Percentiles rank a stretch among this genome's conserved stretches.
Conservation (phyloP, 2,113 vertebrate genomes). For the Phylloscopus trochiloides region DNA sequence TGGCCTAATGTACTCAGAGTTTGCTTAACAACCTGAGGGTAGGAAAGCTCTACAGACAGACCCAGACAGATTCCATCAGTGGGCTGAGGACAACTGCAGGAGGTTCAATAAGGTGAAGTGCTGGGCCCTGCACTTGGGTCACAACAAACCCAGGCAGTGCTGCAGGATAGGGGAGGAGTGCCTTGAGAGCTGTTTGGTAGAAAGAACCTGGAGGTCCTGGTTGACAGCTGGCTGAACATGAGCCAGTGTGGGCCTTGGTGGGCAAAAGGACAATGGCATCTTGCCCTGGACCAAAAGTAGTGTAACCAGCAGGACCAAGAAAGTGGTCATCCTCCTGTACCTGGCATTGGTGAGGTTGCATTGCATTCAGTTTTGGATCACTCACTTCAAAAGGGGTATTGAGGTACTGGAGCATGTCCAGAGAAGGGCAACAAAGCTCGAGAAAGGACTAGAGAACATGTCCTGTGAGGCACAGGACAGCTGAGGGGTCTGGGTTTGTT, state of each 20-base stretch:
- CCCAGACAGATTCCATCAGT: background rate
- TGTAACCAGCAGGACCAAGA: background rate
- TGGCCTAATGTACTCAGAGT: background rate
- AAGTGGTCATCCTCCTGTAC: no score
- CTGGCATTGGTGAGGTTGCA: background rate
- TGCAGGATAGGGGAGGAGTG: background rate
- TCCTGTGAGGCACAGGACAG: background rate
- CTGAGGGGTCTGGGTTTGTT: background rate
- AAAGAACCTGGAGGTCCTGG: background rate
- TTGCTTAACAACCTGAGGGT: background rate
- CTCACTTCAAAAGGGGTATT: background rate
- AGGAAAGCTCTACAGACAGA: background rate
- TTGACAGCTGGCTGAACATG: background rate
- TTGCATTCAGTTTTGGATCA: background rate
- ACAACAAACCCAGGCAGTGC: rapidly evolving
- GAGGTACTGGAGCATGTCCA: no score
- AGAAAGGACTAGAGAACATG: background rate
- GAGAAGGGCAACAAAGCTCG: rapidly evolving
- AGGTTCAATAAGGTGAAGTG: background rate
- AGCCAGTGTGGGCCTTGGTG: background rate
- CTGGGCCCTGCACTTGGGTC: background rate
- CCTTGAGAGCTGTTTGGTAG: background rate
- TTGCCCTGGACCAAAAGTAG: background rate
- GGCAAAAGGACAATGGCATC: background rate
- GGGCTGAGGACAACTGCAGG: background rate